Evolutionary conservation across 2,797 vertebrate genomes (phyloP).

Genomic region (Pelochelys cantorii): DNA sequence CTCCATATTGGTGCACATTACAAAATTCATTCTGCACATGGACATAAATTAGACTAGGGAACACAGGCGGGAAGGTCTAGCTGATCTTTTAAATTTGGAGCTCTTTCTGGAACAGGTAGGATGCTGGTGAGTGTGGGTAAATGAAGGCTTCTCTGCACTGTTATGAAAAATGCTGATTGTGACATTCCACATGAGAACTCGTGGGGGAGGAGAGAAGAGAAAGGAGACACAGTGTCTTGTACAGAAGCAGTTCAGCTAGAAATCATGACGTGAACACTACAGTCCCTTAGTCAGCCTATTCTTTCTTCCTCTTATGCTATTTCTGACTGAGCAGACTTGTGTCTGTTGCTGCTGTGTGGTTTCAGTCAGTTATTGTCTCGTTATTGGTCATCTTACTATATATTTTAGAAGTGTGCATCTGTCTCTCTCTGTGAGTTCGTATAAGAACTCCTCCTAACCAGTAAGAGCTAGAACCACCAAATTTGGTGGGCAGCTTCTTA

Average conservation of each 20-base stretch:
- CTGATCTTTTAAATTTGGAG: background rate
- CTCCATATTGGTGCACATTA: no score
- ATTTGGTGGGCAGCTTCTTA: no score
- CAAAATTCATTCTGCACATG: no score
- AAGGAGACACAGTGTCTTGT: background rate
- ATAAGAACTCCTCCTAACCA: no score
- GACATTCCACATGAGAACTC: background rate
- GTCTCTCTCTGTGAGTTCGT: no score
- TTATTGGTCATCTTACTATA: background rate
- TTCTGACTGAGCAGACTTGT: background rate
- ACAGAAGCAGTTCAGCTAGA: background rate
- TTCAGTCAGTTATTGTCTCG: background rate
- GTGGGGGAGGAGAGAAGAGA: background rate
- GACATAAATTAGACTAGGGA: no score
- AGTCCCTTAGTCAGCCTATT: background rate
- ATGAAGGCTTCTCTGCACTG: background rate
- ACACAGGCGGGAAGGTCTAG: background rate
- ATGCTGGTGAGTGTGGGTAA: background rate
- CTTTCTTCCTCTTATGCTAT: background rate
- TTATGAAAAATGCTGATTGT: background rate
- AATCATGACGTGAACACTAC: accelerated
- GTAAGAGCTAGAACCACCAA: no score
- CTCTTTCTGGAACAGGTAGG: background rate
- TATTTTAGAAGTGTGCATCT: no score
- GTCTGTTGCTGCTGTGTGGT: background rate